phyloP scores from a whole-genome alignment of 2,113 vertebrate species.

The Tautogolabrus adspersus region DNA sequence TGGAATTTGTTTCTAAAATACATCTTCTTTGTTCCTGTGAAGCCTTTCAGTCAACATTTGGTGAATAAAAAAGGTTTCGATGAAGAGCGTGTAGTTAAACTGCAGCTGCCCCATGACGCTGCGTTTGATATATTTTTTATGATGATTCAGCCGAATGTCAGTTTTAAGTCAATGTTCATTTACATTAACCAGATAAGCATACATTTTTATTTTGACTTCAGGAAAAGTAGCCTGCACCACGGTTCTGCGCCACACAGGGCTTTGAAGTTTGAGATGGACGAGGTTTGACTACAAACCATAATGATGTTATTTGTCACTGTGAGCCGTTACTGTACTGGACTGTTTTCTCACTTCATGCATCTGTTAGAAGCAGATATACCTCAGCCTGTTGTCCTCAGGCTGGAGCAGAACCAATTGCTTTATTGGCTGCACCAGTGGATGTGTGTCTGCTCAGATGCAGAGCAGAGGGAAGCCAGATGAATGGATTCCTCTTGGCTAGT shows the following conservation, averaged over 20 bases:
- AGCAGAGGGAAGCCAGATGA: constrained; percentile 49
- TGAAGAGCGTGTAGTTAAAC: too few relatives aligned
- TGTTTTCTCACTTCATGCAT: constrained; percentile 34
- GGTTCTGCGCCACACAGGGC: not conserved
- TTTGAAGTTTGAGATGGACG: constrained; percentile 24
- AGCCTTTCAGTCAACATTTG: too few relatives aligned
- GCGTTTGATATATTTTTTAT: too few relatives aligned
- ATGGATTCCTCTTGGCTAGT: constrained; percentile 44
- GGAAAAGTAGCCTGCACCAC: too few relatives aligned
- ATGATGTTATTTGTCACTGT: not conserved
- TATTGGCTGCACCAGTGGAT: constrained; percentile 63
- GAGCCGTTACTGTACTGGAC: constrained; percentile 32
- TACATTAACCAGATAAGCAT: too few relatives aligned
- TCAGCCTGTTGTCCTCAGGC: constrained; percentile 55
- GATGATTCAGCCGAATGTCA: too few relatives aligned
- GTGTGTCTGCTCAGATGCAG: constrained; percentile 44
- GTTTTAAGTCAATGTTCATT: too few relatives aligned
- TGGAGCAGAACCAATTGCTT: constrained; percentile 70
- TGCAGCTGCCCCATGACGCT: too few relatives aligned
- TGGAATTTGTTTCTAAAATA: too few relatives aligned
- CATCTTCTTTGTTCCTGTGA: too few relatives aligned
- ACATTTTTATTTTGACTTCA: too few relatives aligned
- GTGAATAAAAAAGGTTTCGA: too few relatives aligned
- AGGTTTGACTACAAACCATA: constrained; percentile 28
- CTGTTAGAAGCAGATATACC: constrained; percentile 71